phyloP scores from a whole-genome alignment of 1,140 invertebrate genomes.

The Panagrolaimus sp. region DNA sequence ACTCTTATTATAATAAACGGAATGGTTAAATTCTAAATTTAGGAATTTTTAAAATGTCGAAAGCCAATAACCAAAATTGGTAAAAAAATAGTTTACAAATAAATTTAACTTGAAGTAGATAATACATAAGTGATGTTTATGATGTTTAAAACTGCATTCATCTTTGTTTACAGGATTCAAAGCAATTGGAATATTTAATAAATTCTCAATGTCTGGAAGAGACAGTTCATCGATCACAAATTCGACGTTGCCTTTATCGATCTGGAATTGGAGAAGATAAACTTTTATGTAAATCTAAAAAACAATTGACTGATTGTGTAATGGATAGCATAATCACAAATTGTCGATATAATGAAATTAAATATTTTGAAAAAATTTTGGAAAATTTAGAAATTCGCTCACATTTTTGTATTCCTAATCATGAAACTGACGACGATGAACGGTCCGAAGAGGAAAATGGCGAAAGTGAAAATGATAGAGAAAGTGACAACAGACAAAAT shows the following conservation, averaged over 20 bases:
- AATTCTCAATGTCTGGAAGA: neutral
- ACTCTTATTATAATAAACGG: too few relatives aligned
- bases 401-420: conserved; percentile 4
- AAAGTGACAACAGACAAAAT: neutral
- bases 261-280: neutral
- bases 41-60: too few relatives aligned
- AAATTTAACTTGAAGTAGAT: too few relatives aligned
- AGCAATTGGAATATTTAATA: neutral
- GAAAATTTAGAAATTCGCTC: neutral
- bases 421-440: neutral
- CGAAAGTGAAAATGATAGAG: neutral
- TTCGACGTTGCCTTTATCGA: neutral
- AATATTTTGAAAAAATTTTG: neutral
- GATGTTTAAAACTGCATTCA: too few relatives aligned
- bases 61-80: too few relatives aligned
- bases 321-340: neutral
- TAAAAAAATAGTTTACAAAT: too few relatives aligned
- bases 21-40: too few relatives aligned
- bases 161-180: neutral
- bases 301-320: neutral
- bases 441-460: neutral
- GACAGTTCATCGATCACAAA: neutral
- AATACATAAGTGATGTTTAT: too few relatives aligned
- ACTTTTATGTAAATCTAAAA: neutral
- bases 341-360: neutral